Base-by-base conservation (phyloP, 2,888 invertebrate genomes). In the Ctena decussata region DNA sequence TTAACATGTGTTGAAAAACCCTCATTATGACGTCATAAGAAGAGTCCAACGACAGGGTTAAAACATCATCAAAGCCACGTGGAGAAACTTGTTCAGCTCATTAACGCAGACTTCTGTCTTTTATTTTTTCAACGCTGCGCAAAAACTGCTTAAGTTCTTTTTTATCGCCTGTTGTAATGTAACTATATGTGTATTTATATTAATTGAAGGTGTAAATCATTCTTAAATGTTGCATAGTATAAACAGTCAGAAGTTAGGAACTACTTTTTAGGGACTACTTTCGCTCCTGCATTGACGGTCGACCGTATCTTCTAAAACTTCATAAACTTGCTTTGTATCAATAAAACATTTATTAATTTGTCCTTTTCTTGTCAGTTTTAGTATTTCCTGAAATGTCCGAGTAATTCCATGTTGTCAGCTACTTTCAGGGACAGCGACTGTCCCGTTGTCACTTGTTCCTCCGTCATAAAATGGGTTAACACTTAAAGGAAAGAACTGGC, bases 211-310 rank as follows among this genome's bases (percentile, higher is more conserved):
- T 46, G 77, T 77, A 70, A 46, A 77, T 77, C 46, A 35, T 41
- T 24, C 30, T 71, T 35, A 27, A 46, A 69, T 49, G 46, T 39
- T 72, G 72, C 72, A 72, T 72, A 72, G 72, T 44, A 21, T 65
- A 65, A 35, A 65, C 65, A n/a, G 65, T 65, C 65, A n/a, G 65
- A 65, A 32, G 32, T 65, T 65, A 44, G 44, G 35, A n/a, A 44
- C 71, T 24, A 44, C 44, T 71, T 35, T 41, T 12, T 44, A 71
- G 44, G 27, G 27, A 41, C 41, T 41, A 44, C 30, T 71, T 71
- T 57, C 53, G 75, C 75, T 75, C 53, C 53, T 44, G 75, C 57
- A 75, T 57, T 75, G 35, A 65, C 65, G 77, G 77, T 77, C 65
- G 77, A 77, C 77, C 65, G 77, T 41, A 72, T 46, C 41, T 46